Conservation (phyloP, 1,140 invertebrate genomes). For the Calephelis nemesis region DNA sequence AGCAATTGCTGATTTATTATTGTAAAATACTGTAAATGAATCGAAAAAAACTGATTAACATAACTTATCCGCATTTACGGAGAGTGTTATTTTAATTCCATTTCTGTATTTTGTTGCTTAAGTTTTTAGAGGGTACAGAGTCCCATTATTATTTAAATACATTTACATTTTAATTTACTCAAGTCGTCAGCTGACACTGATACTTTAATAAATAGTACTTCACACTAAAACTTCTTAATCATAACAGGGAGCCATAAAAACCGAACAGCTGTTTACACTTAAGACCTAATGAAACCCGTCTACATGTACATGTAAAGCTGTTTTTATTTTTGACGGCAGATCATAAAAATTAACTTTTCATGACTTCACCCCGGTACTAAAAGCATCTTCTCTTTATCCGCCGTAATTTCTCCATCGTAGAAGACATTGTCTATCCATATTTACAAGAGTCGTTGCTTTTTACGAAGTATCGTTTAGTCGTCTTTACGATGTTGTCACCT, state of each 20-base stretch:
- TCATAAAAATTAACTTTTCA: conserved; percentile 48
- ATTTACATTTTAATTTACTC: neutral
- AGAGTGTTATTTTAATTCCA: too few species aligned
- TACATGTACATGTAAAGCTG: conserved; percentile 18
- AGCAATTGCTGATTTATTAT: too few species aligned
- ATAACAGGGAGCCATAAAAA: conserved; percentile 4
- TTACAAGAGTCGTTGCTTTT: conserved; percentile 71
- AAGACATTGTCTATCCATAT: conserved; percentile 69
- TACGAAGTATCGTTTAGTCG: conserved; percentile 55
- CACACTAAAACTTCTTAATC: conserved; percentile 2
- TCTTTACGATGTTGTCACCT: conserved; percentile 62
- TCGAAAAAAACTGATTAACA: too few species aligned
- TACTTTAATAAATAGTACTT: conserved; percentile 7
- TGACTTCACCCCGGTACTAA: conserved; percentile 34
- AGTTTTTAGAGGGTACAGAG: too few species aligned
- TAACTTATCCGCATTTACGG: too few species aligned
- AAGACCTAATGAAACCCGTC: conserved; percentile 19
- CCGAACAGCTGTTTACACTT: conserved; percentile 12
- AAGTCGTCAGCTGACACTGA: neutral
- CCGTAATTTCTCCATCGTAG: conserved; percentile 38
- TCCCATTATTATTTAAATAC: too few species aligned
- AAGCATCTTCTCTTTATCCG: conserved; percentile 43
- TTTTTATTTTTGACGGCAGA: conserved; percentile 22
- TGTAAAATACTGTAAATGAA: too few species aligned
- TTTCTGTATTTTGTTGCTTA: too few species aligned